Evolutionary conservation across 2,797 vertebrate genomes (phyloP).

Genomic region (Enteromius treurensis): DNA sequence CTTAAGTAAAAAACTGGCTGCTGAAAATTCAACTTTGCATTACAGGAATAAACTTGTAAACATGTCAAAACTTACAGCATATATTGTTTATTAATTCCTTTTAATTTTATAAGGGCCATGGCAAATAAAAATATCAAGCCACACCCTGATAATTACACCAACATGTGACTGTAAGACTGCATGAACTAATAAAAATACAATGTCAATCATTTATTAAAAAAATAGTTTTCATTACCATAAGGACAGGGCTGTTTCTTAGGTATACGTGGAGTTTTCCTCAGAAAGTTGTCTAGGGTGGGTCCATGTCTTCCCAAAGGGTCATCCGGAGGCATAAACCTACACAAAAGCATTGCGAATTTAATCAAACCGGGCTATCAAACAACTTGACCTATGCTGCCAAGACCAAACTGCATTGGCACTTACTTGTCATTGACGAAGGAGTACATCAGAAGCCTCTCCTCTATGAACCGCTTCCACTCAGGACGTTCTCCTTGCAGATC

Average conservation of each 20-base stretch:
- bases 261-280: constrained; percentile 73
- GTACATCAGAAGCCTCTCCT: constrained; percentile 79
- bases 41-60: background rate
- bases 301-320: constrained; percentile 79
- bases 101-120: background rate
- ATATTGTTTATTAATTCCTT: background rate
- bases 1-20: background rate
- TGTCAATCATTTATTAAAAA: background rate
- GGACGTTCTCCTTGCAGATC: constrained; percentile 78
- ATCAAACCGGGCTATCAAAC: constrained; percentile 11
- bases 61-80: background rate
- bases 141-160: background rate
- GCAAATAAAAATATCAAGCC: background rate
- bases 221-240: constrained; percentile 78
- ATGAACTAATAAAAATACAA: background rate
- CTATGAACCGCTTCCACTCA: constrained; percentile 79
- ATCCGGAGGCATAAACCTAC: constrained; percentile 80
- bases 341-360: background rate
- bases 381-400: background rate
- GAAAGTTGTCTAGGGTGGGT: constrained; percentile 77
- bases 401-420: constrained; percentile 38
- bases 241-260: constrained; percentile 89
- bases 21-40: background rate
- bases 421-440: constrained; percentile 80
- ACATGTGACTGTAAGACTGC: background rate